These are phyloP conservation scores for Parazoanthus atlanticus DNA, from an alignment of 92 coral and sea anemone species.

Conservation along the genomic window DNA sequence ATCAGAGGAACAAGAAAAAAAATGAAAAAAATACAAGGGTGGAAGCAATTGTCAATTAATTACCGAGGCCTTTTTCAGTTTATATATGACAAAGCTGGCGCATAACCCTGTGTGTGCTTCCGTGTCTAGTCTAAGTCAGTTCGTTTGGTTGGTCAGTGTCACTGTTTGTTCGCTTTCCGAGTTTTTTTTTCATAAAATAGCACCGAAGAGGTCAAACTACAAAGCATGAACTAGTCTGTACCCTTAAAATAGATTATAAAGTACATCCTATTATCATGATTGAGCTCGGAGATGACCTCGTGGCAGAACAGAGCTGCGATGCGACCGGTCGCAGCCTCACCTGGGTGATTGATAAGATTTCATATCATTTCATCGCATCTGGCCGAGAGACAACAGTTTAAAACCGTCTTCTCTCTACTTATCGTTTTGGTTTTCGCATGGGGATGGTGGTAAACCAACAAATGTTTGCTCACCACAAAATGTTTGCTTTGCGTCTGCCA, in stretches of 20 bases:
- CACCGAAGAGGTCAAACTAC: not conserved
- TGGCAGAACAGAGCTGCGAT: not conserved
- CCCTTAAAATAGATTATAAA: conserved; percentile 32
- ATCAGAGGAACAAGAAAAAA: too few species aligned
- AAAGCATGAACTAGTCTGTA: not conserved
- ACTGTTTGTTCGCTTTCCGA: not conserved
- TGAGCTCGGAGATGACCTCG: not conserved
- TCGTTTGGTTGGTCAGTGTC: too few species aligned
- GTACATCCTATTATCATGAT: not conserved
- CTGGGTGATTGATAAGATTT: conserved; percentile 14
- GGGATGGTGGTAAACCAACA: conserved; percentile 30
- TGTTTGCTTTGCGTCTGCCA: conserved; percentile 19
- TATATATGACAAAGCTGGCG: not conserved
- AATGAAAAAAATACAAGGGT: not conserved
- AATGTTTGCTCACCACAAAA: not conserved
- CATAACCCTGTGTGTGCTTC: too few species aligned
- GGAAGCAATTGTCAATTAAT: not conserved
- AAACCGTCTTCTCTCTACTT: not conserved
- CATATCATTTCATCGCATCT: conserved; percentile 42
- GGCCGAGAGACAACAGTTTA: conserved; percentile 24
- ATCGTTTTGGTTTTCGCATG: conserved; percentile 3
- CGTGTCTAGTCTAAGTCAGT: too few species aligned
- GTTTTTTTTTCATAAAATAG: too few species aligned
- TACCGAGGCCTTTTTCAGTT: not conserved
- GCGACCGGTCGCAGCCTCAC: not conserved